Percentiles rank a stretch among this genome's conserved stretches.
These are phyloP conservation scores for Alcis repandata DNA, from an alignment of 2,888 invertebrate species.

Conservation along the genomic window DNA sequence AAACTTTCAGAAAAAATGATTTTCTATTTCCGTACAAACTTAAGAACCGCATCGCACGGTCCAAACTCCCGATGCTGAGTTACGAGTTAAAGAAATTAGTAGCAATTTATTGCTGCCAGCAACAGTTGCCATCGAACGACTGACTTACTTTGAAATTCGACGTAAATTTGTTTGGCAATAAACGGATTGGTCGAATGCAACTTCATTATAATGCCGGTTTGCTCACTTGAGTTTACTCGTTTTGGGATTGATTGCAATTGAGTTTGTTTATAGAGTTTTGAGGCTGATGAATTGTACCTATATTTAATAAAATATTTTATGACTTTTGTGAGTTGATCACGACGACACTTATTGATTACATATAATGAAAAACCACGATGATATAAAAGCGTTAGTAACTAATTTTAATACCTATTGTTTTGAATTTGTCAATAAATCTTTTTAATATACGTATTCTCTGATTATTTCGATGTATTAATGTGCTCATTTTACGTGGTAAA, in stretches of 20 bases:
- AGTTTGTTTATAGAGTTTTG: slow-evolving; percentile 11
- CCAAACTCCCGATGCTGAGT: slow-evolving; percentile 33
- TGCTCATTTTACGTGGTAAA: neutral
- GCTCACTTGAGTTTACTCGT: slow-evolving; percentile 22
- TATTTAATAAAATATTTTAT: too few relatives aligned
- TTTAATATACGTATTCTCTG: too few relatives aligned
- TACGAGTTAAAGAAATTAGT: slow-evolving; percentile 62
- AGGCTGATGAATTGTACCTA: neutral
- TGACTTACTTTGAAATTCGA: slow-evolving; percentile 59
- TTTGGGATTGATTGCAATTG: slow-evolving; percentile 16
- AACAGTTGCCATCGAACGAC: slow-evolving; percentile 58
- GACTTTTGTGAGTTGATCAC: too few relatives aligned
- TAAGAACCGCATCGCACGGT: slow-evolving; percentile 15
- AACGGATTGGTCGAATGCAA: slow-evolving; percentile 53
- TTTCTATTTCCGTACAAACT: too few relatives aligned
- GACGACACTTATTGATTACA: too few relatives aligned
- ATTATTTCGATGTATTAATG: neutral
- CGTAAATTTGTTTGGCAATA: slow-evolving; percentile 60
- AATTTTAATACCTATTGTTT: too few relatives aligned
- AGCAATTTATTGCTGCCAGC: slow-evolving; percentile 62
- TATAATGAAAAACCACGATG: too few relatives aligned
- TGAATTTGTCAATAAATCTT: too few relatives aligned
- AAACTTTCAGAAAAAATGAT: too few relatives aligned
- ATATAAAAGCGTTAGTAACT: too few relatives aligned
- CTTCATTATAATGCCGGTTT: slow-evolving; percentile 33